Conservation (phyloP, 2,797 vertebrate species). For the Muraenolepis orangiensis region DNA sequence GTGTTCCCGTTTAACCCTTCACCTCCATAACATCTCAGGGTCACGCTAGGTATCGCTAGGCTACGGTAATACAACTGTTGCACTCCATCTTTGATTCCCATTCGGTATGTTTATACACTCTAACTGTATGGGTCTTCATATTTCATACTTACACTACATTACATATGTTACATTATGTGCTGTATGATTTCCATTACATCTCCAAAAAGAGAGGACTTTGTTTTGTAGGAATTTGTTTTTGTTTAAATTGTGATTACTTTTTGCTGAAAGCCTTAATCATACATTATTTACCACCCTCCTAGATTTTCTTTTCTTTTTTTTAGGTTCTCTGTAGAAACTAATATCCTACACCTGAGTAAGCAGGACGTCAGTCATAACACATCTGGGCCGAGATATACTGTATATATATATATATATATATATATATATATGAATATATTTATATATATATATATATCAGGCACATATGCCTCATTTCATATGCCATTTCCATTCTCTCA, state of each 20-base stretch:
- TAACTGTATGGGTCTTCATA: neutral
- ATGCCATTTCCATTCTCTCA: conserved; percentile 52
- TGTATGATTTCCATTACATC: neutral
- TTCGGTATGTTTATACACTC: conserved; percentile 19
- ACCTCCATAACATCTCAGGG: conserved; percentile 19
- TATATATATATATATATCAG: conserved; percentile 20
- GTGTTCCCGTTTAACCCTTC: conserved; percentile 31
- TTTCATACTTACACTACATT: neutral
- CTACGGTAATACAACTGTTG: conserved; percentile 12
- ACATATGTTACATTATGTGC: neutral
- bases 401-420: conserved; percentile 3
- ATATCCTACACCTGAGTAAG: conserved; percentile 55
- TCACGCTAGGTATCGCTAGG: conserved; percentile 15
- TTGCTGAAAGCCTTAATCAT: conserved; percentile 53
- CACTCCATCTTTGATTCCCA: conserved; percentile 35
- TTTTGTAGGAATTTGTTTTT: conserved; percentile 20
- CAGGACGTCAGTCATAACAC: conserved; percentile 61
- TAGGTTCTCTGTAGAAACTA: conserved; percentile 13
- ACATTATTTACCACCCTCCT: conserved; percentile 56
- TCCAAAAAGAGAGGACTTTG: neutral
- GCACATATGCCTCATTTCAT: conserved; percentile 56
- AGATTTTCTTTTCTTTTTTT: conserved; percentile 30
- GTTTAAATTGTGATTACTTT: conserved; percentile 43
- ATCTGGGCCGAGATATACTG: conserved; percentile 38
- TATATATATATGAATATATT: neutral